Base-by-base conservation (phyloP, 2,888 invertebrate genomes). In the Diaphora mendica region DNA sequence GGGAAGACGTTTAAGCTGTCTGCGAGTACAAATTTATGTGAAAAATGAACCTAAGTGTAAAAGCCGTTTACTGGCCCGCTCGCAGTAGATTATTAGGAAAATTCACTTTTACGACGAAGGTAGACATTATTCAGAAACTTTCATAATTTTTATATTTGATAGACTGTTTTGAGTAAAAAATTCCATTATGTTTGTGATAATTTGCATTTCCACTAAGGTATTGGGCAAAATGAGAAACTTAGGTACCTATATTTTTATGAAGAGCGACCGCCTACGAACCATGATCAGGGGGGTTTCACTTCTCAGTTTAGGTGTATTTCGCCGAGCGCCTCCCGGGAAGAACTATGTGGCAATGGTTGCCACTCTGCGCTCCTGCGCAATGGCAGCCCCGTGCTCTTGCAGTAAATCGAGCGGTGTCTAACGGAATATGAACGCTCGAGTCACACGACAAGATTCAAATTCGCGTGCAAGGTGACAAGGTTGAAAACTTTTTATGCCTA, bases 31-130 rank as follows among this genome's bases (percentile, higher is more conserved):
- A 79, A 79, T 83, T 82, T 83, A 82, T 86, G 79, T 88, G 87
- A 88, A 85, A 87, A 86, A 87, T 87, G 85, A 78, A 82, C 76
- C 69, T 77, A 79, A 79, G 75, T 77, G 76, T 79, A 78, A 76
- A 73, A 74, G 81, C 75, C 82, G 86, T 86, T 78, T 82, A 74
- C 65, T 71, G 82, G 77, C 72, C 71, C 81, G 81, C 74, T 79
- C 74, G 44, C 64, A 35, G 20, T 66, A 51, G 59, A 69, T 71
- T 79, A 77, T 79, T 77, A 81, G 79, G 75, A 76, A 79, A 81
- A 81, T 76, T 82, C 81, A 76, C 77, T 77, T 77, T 82, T 82
- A 82, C 68, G 70, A 42, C 33, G 26, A 78, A 82, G 59, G 72
- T 76, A 73, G 74, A 75, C 74, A 75, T 78, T 73, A 72, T 82